A percentile compares a stretch with the other conserved stretches of the same genome.
These are phyloP conservation scores for Melipona quadrifasciata DNA, from an alignment of 1,140 invertebrate species.

Conservation along the genomic window DNA sequence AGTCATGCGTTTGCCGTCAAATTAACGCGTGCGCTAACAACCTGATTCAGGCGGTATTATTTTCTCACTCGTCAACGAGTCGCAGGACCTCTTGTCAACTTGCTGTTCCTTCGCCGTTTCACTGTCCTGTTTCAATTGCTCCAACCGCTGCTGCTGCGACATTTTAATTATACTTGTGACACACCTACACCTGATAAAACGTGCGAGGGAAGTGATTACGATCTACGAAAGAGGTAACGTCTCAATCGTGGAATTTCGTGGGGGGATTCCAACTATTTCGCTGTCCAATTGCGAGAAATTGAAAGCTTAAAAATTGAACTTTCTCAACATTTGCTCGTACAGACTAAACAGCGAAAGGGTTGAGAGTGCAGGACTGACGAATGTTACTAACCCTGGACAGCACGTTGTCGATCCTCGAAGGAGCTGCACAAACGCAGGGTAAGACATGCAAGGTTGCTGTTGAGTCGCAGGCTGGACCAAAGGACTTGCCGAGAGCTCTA, in stretches of 20 bases:
- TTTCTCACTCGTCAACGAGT: slow-evolving; percentile 58
- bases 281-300: no score
- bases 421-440: slow-evolving; percentile 65
- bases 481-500: slow-evolving; percentile 7
- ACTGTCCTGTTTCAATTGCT: slow-evolving; percentile 3
- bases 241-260: background rate
- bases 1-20: background rate
- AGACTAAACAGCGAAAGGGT: no score
- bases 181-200: slow-evolving; percentile 47
- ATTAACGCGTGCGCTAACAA: slow-evolving; percentile 46
- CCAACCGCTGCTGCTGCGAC: slow-evolving; percentile 9
- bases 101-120: slow-evolving; percentile 5
- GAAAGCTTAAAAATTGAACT: no score
- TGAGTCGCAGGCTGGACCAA: background rate
- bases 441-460: slow-evolving; percentile 28
- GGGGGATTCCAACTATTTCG: no score
- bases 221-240: background rate
- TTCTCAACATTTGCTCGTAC: background rate
- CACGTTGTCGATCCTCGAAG: slow-evolving; percentile 54
- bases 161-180: background rate
- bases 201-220: background rate
- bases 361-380: no score
- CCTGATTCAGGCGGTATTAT: slow-evolving; percentile 29
- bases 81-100: background rate
- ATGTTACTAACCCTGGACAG: slow-evolving; percentile 34